Percentiles rank a stretch among this genome's conserved stretches.
Conservation (phyloP, 1,140 invertebrate species). For the Procambarus virginalis region DNA sequence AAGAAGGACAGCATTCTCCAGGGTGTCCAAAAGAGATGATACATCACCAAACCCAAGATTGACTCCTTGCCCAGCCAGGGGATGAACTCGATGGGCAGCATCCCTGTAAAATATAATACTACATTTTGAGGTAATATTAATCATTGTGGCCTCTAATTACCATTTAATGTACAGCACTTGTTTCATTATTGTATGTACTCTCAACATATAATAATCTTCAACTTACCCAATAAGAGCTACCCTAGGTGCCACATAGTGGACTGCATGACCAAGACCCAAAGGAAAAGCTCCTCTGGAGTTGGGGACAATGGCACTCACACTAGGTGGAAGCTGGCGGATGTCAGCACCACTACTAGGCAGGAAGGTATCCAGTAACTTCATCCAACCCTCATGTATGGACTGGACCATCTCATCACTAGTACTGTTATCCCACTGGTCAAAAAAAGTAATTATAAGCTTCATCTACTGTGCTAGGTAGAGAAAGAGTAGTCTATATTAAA, state of each 20-base stretch:
- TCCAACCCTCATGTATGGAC: constrained; percentile 41
- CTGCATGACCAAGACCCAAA: constrained; percentile 91
- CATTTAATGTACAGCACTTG: no score
- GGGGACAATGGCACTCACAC: constrained; percentile 79
- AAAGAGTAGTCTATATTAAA: no score
- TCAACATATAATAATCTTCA: neutral
- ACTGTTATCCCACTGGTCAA: constrained; percentile 54
- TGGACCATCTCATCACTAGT: constrained; percentile 14
- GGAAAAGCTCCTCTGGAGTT: constrained; percentile 90
- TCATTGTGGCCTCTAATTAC: no score
- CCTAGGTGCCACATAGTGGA: constrained; percentile 84
- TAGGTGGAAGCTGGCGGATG: constrained; percentile 85
- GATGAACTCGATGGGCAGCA: constrained; percentile 96
- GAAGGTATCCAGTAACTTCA: constrained; percentile 35
- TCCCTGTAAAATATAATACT: constrained; percentile 79
- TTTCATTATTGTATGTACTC: neutral
- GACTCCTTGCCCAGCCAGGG: constrained; percentile 96
- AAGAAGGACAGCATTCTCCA: constrained; percentile 82
- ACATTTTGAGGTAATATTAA: no score
- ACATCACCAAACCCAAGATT: constrained; percentile 98
- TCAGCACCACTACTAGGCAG: constrained; percentile 21
- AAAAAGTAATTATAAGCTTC: no score
- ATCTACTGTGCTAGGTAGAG: no score
- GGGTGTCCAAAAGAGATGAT: constrained; percentile 79
- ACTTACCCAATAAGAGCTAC: constrained; percentile 86